Conservation (phyloP, 2,888 invertebrate genomes). For the Drosophila borealis region DNA sequence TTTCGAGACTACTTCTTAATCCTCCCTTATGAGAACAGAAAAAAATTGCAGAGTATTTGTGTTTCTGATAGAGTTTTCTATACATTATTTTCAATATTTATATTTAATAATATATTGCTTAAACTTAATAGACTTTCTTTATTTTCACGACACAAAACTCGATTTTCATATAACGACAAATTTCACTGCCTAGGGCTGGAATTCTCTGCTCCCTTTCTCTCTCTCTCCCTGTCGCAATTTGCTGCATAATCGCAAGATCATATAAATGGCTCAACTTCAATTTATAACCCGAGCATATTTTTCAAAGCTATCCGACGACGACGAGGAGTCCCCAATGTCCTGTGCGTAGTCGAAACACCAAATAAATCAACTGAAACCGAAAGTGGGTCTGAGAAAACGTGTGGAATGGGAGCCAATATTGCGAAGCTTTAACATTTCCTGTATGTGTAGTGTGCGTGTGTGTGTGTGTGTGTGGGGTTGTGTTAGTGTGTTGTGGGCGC, state of each 20-base stretch:
- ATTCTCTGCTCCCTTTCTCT: background rate
- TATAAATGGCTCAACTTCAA: conserved; percentile 77
- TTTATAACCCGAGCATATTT: conserved; percentile 74
- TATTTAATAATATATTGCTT: background rate
- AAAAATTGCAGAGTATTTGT: too few relatives aligned
- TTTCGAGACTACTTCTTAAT: too few relatives aligned
- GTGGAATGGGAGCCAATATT: conserved; percentile 27
- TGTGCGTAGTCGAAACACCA: conserved; percentile 57
- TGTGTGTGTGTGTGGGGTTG: conserved; percentile 16
- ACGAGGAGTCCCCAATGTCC: conserved; percentile 50
- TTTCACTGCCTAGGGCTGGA: conserved; percentile 21
- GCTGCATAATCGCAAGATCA: conserved; percentile 75
- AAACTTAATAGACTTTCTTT: background rate
- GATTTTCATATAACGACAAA: conserved; percentile 8
- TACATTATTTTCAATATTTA: background rate
- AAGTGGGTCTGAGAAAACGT: conserved; percentile 36
- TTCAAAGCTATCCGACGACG: conserved; percentile 29
- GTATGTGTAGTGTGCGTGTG: conserved; percentile 21
- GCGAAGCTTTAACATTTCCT: conserved; percentile 57
- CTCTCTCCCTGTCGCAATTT: conserved; percentile 50
- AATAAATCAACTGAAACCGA: conserved; percentile 74
- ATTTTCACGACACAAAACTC: background rate
- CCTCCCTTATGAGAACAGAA: too few relatives aligned
- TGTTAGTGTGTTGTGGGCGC: conserved; percentile 31
- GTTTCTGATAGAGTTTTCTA: background rate